Evolutionary conservation across 2,888 invertebrate genomes (phyloP).

Genomic region (Oscheius onirici): DNA sequence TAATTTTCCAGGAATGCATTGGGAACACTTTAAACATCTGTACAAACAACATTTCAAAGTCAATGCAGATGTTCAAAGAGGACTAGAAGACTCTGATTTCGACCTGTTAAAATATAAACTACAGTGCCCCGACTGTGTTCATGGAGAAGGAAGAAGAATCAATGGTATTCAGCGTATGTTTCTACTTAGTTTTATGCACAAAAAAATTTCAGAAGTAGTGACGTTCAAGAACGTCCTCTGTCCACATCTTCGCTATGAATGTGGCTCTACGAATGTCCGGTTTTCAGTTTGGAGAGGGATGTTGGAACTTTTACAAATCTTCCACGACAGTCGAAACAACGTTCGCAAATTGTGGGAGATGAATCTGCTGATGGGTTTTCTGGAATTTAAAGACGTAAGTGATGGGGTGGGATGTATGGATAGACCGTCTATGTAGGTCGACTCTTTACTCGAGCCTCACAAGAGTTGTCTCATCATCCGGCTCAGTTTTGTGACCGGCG

Average conservation of each 20-base stretch:
- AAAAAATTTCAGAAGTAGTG: slow-evolving; percentile 39
- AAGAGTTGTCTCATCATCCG: slow-evolving; percentile 61
- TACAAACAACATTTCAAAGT: slow-evolving; percentile 67
- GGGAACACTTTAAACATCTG: slow-evolving; percentile 68
- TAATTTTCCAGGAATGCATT: slow-evolving; percentile 60
- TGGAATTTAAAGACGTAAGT: slow-evolving; percentile 55
- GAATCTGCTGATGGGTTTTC: slow-evolving; percentile 58
- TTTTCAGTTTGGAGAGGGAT: slow-evolving; percentile 70
- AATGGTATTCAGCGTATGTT: slow-evolving; percentile 59
- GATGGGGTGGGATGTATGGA: not conserved
- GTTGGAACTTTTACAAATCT: slow-evolving; percentile 70
- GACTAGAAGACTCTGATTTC: slow-evolving; percentile 65
- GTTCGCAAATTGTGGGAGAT: slow-evolving; percentile 63
- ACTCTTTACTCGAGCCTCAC: slow-evolving; percentile 51
- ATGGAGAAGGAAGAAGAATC: slow-evolving; percentile 48
- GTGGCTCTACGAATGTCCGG: slow-evolving; percentile 61
- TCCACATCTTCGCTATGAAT: slow-evolving; percentile 68
- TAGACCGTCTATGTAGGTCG: slow-evolving; percentile 44
- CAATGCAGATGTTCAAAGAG: slow-evolving; percentile 66
- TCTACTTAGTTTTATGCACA: not conserved
- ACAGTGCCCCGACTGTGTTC: slow-evolving; percentile 66
- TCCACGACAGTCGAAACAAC: slow-evolving; percentile 64
- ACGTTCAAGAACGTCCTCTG: slow-evolving; percentile 70
- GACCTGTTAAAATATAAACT: slow-evolving; percentile 67
- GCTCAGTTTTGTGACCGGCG: slow-evolving; percentile 62